These are phyloP conservation scores for Argyresthia goedartella DNA, from an alignment of 2,888 invertebrate genomes.

Conservation along the genomic window DNA sequence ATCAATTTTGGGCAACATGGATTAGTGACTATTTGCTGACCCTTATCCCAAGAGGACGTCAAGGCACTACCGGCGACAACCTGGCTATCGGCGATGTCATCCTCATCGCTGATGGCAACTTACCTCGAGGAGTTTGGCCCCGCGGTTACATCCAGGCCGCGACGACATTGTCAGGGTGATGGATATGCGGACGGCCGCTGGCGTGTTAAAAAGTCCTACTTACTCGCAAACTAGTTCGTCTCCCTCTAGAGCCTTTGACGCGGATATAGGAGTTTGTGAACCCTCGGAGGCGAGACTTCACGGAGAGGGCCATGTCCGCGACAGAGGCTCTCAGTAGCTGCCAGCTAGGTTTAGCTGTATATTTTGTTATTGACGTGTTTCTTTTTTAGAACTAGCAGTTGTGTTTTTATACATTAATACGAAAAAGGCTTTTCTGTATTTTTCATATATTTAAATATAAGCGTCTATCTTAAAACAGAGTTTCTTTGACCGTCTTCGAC, in stretches of 20 bases:
- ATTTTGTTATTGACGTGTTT: too few species aligned
- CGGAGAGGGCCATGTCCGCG: too few species aligned
- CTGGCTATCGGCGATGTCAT: neutral
- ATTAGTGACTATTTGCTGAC: constrained; percentile 17
- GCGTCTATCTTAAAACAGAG: too few species aligned
- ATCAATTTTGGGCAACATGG: constrained; percentile 18
- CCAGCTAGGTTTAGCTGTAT: too few species aligned
- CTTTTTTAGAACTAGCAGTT: neutral
- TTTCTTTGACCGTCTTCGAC: too few species aligned
- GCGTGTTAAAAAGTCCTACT: neutral
- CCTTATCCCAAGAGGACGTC: constrained; percentile 2
- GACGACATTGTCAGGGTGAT: neutral
- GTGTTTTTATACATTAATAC: neutral
- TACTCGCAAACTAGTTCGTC: too few species aligned
- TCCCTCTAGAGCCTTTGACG: too few species aligned
- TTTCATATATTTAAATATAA: neutral
- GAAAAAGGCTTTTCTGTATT: neutral
- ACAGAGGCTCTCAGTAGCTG: too few species aligned
- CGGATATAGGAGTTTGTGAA: too few species aligned
- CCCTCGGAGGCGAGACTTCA: too few species aligned
- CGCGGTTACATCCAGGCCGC: neutral
- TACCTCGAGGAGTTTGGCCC: neutral
- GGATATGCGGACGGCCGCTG: neutral
- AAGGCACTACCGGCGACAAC: neutral
- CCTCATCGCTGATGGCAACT: neutral